Evolutionary conservation across 2,888 invertebrate species (phyloP), one percentile per base, ranked within the genome.

Genomic region (Tetragonisca angustula): DNA sequence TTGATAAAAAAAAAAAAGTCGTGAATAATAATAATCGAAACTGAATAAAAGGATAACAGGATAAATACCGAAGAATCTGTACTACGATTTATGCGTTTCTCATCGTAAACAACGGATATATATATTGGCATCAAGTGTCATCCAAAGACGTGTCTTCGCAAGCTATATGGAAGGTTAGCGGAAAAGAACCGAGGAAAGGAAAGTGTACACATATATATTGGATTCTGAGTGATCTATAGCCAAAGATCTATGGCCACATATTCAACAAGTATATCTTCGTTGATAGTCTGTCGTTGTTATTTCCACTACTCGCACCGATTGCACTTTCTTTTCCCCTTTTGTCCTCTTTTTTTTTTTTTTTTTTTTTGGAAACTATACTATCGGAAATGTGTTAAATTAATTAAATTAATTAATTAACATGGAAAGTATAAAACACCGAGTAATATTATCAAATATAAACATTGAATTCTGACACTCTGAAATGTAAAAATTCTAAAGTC

Each of bases 191-290:
- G 75, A 76, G 68, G 71, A 80, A 83, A 83, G 62, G 84, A 88
- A 72, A 74, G 85, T 72, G 72, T 9, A 43, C 43, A 43, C 21
- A 32, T 21, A 64, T n/a, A n/a, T 68, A 83, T 69, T 85, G 87
- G 90, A 89, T 89, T 89, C 89, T 90, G 91, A 91, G 91, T 94
- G 94, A 94, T 94, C 93, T 94, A 94, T 94, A 92, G 92, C 91
- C 92, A 86, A 93, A 94, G 94, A 94, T 94, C n/a, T n/a, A 94
- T 2, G 94, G 93, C 94, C 93, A 93, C 92, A 93, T 94, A 94
- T 92, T 94, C 94, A 94, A 94, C 94, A 94, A 94, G 94, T 94
- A 94, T 94, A 93, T 91, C 92, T 32, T 91, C 87, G 90, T 89
- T 93, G 93, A 94, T 94, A 94, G 92, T 79, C 78, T 79, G 64